Evolutionary conservation across 1,140 invertebrate genomes (phyloP).

Genomic region (Tetragonula clypearis): DNA sequence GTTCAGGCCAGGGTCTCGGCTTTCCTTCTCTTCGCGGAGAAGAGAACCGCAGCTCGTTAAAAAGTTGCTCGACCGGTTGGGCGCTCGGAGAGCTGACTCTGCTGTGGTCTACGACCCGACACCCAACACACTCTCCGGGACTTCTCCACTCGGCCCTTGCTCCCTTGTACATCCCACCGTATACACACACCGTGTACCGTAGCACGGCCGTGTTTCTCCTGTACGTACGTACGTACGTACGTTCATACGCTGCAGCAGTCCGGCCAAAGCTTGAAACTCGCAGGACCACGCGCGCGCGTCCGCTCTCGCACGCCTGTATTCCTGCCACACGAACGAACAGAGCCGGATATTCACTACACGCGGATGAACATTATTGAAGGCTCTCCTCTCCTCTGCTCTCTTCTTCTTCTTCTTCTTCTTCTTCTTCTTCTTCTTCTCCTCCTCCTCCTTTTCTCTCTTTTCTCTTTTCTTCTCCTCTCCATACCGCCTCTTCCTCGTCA

Average conservation of each 20-base stretch:
- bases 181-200: slow-evolving; percentile 23
- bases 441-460: slow-evolving; percentile 11
- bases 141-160: slow-evolving; percentile 42
- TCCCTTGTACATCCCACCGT: slow-evolving; percentile 27
- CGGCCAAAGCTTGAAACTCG: slow-evolving; percentile 40
- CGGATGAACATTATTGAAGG: slow-evolving; percentile 69
- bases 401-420: too few relatives aligned
- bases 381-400: slow-evolving; percentile 15
- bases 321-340: slow-evolving; percentile 30
- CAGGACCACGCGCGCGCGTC: neutral
- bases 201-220: slow-evolving; percentile 22
- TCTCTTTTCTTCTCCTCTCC: slow-evolving; percentile 14
- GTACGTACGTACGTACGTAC: neutral
- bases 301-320: neutral
- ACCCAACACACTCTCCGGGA: slow-evolving; percentile 73
- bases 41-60: slow-evolving; percentile 80
- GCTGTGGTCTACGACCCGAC: slow-evolving; percentile 81
- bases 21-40: slow-evolving; percentile 69
- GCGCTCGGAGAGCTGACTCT: slow-evolving; percentile 77
- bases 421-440: slow-evolving; percentile 11
- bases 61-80: slow-evolving; percentile 82
- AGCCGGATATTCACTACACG: slow-evolving; percentile 70
- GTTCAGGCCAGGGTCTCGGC: slow-evolving; percentile 69
- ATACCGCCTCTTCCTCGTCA: slow-evolving; percentile 17
- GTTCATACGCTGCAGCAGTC: neutral